Conservation (phyloP, 92 coral and sea anemone species). For the Palythoa caribaeorum region DNA sequence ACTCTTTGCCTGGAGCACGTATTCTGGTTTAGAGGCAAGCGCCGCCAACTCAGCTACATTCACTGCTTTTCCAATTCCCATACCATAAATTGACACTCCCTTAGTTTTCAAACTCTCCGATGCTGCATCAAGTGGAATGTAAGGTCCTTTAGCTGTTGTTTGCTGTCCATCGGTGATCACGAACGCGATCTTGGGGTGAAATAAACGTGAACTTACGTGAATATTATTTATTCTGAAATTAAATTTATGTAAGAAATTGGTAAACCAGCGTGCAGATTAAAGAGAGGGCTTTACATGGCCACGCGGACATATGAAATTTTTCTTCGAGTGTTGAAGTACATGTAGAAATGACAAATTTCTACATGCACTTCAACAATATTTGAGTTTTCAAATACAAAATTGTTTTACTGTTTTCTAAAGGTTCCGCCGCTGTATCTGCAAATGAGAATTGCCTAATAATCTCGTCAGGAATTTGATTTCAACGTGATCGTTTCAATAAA, state of each 20-base stretch:
- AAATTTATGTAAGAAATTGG: too few relatives aligned
- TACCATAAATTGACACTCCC: neutral
- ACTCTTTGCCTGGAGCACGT: conserved; percentile 8
- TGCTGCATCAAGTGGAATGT: conserved; percentile 2
- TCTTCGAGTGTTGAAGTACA: too few relatives aligned
- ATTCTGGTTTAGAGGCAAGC: neutral
- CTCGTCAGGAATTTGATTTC: too few relatives aligned
- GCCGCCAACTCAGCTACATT: neutral
- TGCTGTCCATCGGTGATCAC: conserved; percentile 29
- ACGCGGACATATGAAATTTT: too few relatives aligned
- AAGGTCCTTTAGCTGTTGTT: neutral
- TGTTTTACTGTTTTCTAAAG: too few relatives aligned
- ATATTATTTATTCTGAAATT: neutral
- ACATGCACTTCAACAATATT: too few relatives aligned
- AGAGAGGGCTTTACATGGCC: too few relatives aligned
- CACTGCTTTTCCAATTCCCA: conserved; percentile 14
- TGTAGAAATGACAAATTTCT: too few relatives aligned
- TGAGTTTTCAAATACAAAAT: too few relatives aligned
- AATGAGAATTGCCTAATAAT: too few relatives aligned
- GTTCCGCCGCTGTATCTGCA: too few relatives aligned
- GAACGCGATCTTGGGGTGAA: conserved; percentile 3
- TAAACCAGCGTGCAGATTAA: neutral
- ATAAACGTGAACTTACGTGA: neutral
- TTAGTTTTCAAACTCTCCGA: conserved; percentile 4
- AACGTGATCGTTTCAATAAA: too few relatives aligned